phyloP scores from a whole-genome alignment of 2,797 vertebrate genomes.

The Notolepis coatsorum region DNA sequence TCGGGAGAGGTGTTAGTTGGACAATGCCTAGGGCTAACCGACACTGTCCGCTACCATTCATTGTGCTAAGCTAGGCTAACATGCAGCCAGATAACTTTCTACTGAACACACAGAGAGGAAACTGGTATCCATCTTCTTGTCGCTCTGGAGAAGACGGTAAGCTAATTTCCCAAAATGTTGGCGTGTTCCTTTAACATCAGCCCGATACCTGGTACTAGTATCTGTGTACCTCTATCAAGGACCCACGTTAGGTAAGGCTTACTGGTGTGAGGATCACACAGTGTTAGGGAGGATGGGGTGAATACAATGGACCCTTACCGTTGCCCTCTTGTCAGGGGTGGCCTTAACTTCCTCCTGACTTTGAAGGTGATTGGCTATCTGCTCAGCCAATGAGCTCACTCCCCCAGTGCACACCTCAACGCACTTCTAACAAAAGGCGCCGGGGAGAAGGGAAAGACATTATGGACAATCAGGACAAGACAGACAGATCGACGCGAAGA shows the following conservation, averaged over 20 bases:
- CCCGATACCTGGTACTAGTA: no score
- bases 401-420: slow-evolving; percentile 92
- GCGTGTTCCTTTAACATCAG: no score
- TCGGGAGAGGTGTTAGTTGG: no score
- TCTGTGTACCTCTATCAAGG: neutral
- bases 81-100: no score
- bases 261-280: neutral
- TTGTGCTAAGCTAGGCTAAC: no score
- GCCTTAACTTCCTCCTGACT: slow-evolving; percentile 85
- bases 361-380: slow-evolving; percentile 91
- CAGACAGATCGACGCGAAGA: slow-evolving; percentile 52
- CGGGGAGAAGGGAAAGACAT: slow-evolving; percentile 42
- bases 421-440: slow-evolving; percentile 82
- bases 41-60: no score
- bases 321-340: slow-evolving; percentile 87
- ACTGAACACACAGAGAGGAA: no score
- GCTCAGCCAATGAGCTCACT: slow-evolving; percentile 92
- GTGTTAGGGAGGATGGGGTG: neutral
- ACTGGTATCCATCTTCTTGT: no score
- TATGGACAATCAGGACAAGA: slow-evolving; percentile 59
- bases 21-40: no score
- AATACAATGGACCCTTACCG: slow-evolving; percentile 78
- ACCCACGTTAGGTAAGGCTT: neutral
- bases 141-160: no score
- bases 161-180: no score